These are phyloP conservation scores for Steinernema hermaphroditum DNA, from an alignment of 2,888 invertebrate species.

Conservation along the genomic window DNA sequence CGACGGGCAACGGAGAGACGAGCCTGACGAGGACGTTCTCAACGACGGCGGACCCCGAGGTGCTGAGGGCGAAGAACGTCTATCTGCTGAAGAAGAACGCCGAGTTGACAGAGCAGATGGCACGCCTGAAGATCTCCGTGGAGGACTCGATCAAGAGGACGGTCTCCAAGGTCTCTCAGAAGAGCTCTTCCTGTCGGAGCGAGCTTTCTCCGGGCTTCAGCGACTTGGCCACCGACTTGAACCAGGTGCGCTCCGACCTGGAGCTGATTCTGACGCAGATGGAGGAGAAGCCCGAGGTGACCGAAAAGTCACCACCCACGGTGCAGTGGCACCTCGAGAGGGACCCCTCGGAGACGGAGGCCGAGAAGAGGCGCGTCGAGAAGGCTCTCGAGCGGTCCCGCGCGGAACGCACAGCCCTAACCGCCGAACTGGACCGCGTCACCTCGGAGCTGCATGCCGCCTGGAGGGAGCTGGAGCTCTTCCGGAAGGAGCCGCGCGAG, in stretches of 20 bases:
- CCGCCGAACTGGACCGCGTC: constrained; percentile 34
- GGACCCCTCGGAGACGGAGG: background rate
- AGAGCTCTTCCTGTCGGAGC: constrained; percentile 23
- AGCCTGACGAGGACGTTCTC: constrained; percentile 5
- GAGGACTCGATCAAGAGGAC: constrained; percentile 38
- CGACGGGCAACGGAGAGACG: background rate
- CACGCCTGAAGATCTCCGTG: constrained; percentile 35
- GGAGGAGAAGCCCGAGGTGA: constrained; percentile 41
- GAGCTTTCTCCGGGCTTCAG: constrained; percentile 23
- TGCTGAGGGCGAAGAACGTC: constrained; percentile 38
- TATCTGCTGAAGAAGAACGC: constrained; percentile 35
- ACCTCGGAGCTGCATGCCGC: constrained; percentile 40
- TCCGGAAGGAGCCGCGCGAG: constrained; percentile 47
- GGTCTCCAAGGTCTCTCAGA: constrained; percentile 36
- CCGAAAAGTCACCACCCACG: constrained; percentile 17
- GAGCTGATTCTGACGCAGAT: constrained; percentile 52
- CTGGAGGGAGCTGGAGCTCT: constrained; percentile 48
- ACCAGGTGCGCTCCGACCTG: constrained; percentile 52
- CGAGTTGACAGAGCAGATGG: constrained; percentile 32
- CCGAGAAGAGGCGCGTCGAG: constrained; percentile 32
- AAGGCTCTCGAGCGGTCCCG: constrained; percentile 40
- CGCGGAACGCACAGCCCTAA: constrained; percentile 47
- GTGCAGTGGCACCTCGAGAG: constrained; percentile 19
- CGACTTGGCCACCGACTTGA: constrained; percentile 40
- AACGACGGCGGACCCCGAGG: background rate